Evolutionary conservation across 30 jellyfish, hydroid and myxozoan species (phyloP), one percentile per base, ranked within the genome.

Genomic region (Cassiopea xamachana): DNA sequence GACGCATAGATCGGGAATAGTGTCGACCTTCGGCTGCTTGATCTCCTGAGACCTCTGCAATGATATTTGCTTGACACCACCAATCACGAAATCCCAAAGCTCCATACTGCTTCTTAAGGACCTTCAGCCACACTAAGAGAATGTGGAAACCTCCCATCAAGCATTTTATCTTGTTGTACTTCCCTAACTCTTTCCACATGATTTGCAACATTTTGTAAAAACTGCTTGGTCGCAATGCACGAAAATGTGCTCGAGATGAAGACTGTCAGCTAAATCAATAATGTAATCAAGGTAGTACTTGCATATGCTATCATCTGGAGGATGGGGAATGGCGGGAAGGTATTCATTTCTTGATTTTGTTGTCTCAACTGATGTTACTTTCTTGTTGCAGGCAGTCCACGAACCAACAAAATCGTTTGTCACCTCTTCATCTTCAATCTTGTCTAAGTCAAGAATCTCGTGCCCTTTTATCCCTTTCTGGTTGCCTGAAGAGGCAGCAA

Each of bases 11-110:
- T 44, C 83, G 84, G 89, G 94, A 74, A 75, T 87, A 76, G 89
- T 87, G 89, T 76, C 94, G 75, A 61, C 89, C 89, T 75, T 87
- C 89, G 59, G 94, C 94, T 75, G 94, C 89, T 76, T 87, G 94
- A 69, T 74, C 94, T 55, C 39, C 89, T 87, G 94, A 77, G 88
- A 89, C 93, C 59, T 85, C 93, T 85, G 93, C 81, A 85, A 73
- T 85, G 87, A 85, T 47, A 51, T 45, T 83, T 83, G 84, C 84
- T 69, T 83, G 75, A 68, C 75, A 70, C 91, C 83, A 68, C 83
- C 91, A 83, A 48, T 83, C 85, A 67, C 84, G 84, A 83, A 68
- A 83, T 83, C 84, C 91, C 73, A 48, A 71, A 48, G 62, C 75
- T 48, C 84, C 73, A 49, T 64, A 67, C 51, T 83, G 91, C 91